A percentile compares a stretch with the other conserved stretches of the same genome.
Evolutionary conservation across 2,888 invertebrate genomes (phyloP).

Genomic region (Beris chalybata): DNA sequence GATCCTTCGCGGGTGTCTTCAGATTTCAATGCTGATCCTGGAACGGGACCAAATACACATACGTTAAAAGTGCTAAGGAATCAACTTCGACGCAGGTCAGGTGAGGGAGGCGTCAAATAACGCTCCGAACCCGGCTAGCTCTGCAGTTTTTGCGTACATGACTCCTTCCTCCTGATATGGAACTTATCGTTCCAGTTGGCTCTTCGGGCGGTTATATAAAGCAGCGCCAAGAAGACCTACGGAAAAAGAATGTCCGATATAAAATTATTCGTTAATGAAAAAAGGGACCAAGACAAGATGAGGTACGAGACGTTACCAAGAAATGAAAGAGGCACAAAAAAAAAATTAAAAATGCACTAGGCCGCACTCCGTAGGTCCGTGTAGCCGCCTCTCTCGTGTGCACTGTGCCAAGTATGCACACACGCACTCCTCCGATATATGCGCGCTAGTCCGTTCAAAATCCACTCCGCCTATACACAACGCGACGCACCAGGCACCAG

Average conservation of each 20-base stretch:
- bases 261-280: slow-evolving; percentile 33
- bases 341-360: slow-evolving; percentile 33
- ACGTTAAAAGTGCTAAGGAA: too few relatives aligned
- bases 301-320: slow-evolving; percentile 19
- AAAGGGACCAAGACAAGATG: slow-evolving; percentile 12
- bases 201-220: slow-evolving; percentile 40
- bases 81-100: too few relatives aligned
- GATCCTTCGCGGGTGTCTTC: too few relatives aligned
- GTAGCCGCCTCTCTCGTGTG: neutral
- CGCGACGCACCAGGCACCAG: neutral
- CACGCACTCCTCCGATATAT: slow-evolving; percentile 14
- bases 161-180: too few relatives aligned
- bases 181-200: too few relatives aligned
- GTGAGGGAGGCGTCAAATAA: too few relatives aligned
- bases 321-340: neutral
- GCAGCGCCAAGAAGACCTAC: slow-evolving; percentile 39
- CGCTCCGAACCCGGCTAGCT: too few relatives aligned
- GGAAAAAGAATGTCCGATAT: slow-evolving; percentile 6
- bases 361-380: slow-evolving; percentile 22
- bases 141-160: too few relatives aligned
- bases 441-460: neutral
- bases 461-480: slow-evolving; percentile 16
- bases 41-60: too few relatives aligned
- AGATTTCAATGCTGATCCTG: too few relatives aligned
- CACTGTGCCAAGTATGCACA: slow-evolving; percentile 20